Conservation (phyloP, 1,140 invertebrate genomes). For the Metaphire vulgaris region DNA sequence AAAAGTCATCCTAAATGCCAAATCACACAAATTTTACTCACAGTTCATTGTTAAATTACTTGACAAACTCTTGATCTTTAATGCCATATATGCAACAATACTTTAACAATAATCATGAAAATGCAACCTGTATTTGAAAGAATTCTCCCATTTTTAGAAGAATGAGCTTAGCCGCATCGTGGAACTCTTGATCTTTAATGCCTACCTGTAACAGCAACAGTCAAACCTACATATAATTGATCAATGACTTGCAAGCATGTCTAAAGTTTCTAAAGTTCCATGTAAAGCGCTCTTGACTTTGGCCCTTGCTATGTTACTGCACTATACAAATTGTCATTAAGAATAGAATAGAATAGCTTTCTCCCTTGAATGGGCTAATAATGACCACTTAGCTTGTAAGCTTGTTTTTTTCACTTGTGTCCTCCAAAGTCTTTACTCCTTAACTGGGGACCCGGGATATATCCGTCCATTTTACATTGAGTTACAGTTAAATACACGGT, state of each 20-base stretch:
- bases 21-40: neutral
- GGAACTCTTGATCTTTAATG: slow-evolving; percentile 71
- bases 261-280: no score
- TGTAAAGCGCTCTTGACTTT: no score
- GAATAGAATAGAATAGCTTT: no score
- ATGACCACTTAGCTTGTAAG: neutral
- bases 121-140: slow-evolving; percentile 80
- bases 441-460: no score
- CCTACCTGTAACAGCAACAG: slow-evolving; percentile 57
- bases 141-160: slow-evolving; percentile 91
- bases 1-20: slow-evolving; percentile 74
- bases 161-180: slow-evolving; percentile 77
- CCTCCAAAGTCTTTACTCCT: no score
- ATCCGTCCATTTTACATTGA: no score
- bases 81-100: neutral
- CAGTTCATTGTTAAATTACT: neutral
- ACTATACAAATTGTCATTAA: no score
- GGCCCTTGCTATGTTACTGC: no score
- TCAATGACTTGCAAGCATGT: no score
- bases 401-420: neutral
- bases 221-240: no score
- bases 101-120: neutral
- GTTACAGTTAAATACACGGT: no score
- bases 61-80: neutral
- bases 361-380: no score